Base-by-base conservation (phyloP, 1,140 invertebrate genomes). In the Heliothis subflexa region DNA sequence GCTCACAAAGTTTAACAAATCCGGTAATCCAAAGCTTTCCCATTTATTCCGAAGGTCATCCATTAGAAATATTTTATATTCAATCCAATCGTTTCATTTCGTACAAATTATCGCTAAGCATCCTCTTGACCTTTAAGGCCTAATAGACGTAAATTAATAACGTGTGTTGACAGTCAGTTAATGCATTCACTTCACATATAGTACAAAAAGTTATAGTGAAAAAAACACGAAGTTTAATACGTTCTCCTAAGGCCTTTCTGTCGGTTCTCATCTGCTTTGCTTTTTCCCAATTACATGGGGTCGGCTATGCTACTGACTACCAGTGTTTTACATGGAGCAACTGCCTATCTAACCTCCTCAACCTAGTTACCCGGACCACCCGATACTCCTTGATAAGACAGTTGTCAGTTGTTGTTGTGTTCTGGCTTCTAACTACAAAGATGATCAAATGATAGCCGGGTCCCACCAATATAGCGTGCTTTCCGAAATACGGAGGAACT, bases 91-190 rank as follows among this genome's bases (percentile, higher is more conserved):
- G 50, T 25, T 49, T 50, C 13, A 28, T 50, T 68, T 50, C 11
- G 16, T 68, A 68, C 45, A 68, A 68, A 68, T 68, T 68, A 68
- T 68, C 64, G 14, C 64, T 68, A 68, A 68, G 47, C n/a, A 50
- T 14, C 64, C 14, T 9, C 61, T 68, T 50, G 64, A 68, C 64
- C 64, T 68, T 68, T 68, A 50, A 1, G 10, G 47, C 18, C 13
- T 68, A 21, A 50, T 14, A 52, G 10, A 50, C 13, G 64, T 47
- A 62, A 62, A 40, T 50, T 68, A 50, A 50, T 68, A 68, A 68
- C 12, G 16, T 68, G 45, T 68, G 52, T 68, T 68, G 64, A 68
- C 64, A 68, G 33, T 52, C 18, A 14, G 11, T 47, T 68, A 50
- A 68, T 68, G 28, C n/a, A 64, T 64, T 64, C 45, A 45, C 45